Percentiles rank a stretch among this genome's conserved stretches.
Evolutionary conservation across 2,113 vertebrate species (phyloP).

Genomic region (Barbus barbus): DNA sequence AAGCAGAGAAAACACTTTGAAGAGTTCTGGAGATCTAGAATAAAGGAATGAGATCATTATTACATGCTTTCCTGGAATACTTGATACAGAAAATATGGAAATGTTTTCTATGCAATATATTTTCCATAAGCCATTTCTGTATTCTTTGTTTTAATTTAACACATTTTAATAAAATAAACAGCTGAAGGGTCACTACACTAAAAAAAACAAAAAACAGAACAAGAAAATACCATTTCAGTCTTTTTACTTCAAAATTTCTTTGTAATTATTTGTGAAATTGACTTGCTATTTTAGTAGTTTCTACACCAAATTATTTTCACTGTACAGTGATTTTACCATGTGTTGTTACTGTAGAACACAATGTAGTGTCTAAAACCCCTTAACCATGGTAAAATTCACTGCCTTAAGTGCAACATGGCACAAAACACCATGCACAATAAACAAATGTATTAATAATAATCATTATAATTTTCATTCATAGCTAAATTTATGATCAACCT

Average conservation of each 20-base stretch:
- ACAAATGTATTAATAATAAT: neutral
- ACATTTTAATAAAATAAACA: neutral
- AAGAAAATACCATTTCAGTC: too few species aligned
- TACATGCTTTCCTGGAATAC: neutral
- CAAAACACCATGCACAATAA: neutral
- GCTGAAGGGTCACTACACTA: neutral
- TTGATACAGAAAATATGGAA: neutral
- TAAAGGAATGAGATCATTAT: neutral
- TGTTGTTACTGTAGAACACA: neutral
- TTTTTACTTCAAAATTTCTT: too few species aligned
- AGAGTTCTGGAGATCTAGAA: neutral
- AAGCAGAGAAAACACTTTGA: neutral
- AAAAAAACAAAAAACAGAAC: too few species aligned
- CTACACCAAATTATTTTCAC: too few species aligned
- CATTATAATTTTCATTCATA: neutral
- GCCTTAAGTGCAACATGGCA: neutral
- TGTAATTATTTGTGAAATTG: too few species aligned
- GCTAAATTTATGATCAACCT: neutral
- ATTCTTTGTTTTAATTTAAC: neutral
- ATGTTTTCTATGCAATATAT: neutral
- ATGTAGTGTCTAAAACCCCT: neutral
- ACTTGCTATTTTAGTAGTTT: too few species aligned
- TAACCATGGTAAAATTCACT: neutral
- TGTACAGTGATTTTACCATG: neutral
- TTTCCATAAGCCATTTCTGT: neutral